These are phyloP conservation scores for Unio pictorum DNA, from an alignment of 2,888 invertebrate species.

Conservation along the genomic window DNA sequence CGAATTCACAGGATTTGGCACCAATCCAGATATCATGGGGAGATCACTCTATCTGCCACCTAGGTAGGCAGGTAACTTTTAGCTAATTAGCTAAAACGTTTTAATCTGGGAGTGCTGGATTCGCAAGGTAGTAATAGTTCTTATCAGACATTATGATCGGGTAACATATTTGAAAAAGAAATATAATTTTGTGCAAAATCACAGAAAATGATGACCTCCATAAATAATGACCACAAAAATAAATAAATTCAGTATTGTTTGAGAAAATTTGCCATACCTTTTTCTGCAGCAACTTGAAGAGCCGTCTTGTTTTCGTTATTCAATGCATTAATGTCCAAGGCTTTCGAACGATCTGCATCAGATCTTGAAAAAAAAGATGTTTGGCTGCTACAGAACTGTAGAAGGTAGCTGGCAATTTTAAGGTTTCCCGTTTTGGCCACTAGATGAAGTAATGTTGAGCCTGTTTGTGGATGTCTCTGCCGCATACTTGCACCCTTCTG, in stretches of 20 bases:
- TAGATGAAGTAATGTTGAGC: constrained; percentile 58
- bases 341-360: too few relatives aligned
- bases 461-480: constrained; percentile 49
- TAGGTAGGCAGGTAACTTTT: too few relatives aligned
- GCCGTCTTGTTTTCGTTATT: constrained; percentile 59
- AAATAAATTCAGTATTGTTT: background rate
- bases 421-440: constrained; percentile 54
- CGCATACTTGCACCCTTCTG: constrained; percentile 62
- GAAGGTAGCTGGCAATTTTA: constrained; percentile 51
- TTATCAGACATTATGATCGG: too few relatives aligned
- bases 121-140: too few relatives aligned
- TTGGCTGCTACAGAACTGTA: constrained; percentile 40
- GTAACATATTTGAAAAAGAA: too few relatives aligned
- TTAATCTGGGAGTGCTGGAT: too few relatives aligned
- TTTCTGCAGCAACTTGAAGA: constrained; percentile 64
- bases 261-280: constrained; percentile 42
- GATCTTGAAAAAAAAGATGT: constrained; percentile 1
- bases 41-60: too few relatives aligned
- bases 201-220: background rate
- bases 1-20: too few relatives aligned
- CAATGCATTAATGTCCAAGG: constrained; percentile 54
- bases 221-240: background rate
- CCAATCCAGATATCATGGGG: too few relatives aligned
- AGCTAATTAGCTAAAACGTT: too few relatives aligned
- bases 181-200: background rate